Evolutionary conservation across 2,888 invertebrate genomes (phyloP), one percentile per base, ranked within the genome.

Genomic region (Pediacus dermestoides): DNA sequence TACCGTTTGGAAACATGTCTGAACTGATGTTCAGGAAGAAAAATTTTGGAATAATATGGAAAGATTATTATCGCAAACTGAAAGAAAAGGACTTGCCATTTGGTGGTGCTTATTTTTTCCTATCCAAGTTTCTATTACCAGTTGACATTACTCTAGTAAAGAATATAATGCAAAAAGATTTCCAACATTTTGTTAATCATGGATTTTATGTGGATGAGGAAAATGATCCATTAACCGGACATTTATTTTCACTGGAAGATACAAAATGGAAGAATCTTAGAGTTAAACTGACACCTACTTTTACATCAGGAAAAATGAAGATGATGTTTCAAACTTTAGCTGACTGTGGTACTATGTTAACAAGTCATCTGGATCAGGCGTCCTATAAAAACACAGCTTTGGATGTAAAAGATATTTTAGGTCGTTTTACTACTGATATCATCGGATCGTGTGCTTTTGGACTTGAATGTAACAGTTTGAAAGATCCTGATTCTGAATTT

Each of bases 361-460:
- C 7, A 13, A 37, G 48, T 1, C 49, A 50, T 12, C 36, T 60
- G 15, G 35, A 50, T 4, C 15, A 44, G 3, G 15, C 8, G n/a
- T 12, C 12, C 12, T 3, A 7, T n/a, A 28, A 3, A 3, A 28
- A 11, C 4, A n/a, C 7, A 3, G 13, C 32, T 15, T 39, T 66
- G 0, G 73, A 74, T 28, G 51, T 71, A 1, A 69, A 68, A 50
- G 70, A 70, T 22, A 33, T 70, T 4, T 58, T 66, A 12, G 65
- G 68, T 0, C 63, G 69, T 4, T 75, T 65, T 44, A 72, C 73
- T 1, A 71, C 70, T 7, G 74, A 76, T 49, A 71, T 75, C 0
- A 74, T 75, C 27, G 76, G 74, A 0, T 73, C 72, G 22, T 72
- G 74, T 33, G 77, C 76, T 8, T 79, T 78, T 52, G 78, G 78